phyloP scores from a whole-genome alignment of 2,888 invertebrate species.

The Strigamia crassipes region DNA sequence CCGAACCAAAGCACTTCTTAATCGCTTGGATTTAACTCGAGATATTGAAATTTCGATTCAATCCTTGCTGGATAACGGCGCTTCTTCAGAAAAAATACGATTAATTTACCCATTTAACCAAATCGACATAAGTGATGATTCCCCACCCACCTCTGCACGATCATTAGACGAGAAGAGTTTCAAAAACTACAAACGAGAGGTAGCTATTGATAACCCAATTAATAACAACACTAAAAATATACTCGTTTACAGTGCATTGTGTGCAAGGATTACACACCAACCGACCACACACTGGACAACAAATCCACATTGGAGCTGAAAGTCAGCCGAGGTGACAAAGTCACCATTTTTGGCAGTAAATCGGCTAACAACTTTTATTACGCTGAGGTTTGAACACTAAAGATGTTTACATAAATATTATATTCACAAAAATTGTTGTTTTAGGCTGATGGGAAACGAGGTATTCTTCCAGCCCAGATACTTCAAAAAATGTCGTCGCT shows the following conservation, averaged over 20 bases:
- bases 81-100: background rate
- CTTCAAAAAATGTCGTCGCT: background rate
- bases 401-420: background rate
- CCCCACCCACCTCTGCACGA: background rate
- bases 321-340: slow-evolving; percentile 10
- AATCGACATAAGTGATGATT: background rate
- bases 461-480: slow-evolving; percentile 2
- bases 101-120: background rate
- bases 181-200: slow-evolving; percentile 27
- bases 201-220: background rate
- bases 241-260: slow-evolving; percentile 33
- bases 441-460: slow-evolving; percentile 36
- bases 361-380: slow-evolving; percentile 39
- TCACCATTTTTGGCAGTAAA: slow-evolving; percentile 32
- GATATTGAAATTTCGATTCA: slow-evolving; percentile 50
- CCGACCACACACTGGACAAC: background rate
- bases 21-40: slow-evolving; percentile 53
- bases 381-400: slow-evolving; percentile 23
- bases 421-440: background rate
- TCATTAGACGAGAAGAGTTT: slow-evolving; percentile 26
- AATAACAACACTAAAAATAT: background rate
- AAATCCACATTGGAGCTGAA: slow-evolving; percentile 29
- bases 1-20: slow-evolving; percentile 53
- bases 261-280: slow-evolving; percentile 19
- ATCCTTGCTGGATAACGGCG: background rate